phyloP scores from a whole-genome alignment of 2,113 vertebrate genomes.

The Lepus americanus region DNA sequence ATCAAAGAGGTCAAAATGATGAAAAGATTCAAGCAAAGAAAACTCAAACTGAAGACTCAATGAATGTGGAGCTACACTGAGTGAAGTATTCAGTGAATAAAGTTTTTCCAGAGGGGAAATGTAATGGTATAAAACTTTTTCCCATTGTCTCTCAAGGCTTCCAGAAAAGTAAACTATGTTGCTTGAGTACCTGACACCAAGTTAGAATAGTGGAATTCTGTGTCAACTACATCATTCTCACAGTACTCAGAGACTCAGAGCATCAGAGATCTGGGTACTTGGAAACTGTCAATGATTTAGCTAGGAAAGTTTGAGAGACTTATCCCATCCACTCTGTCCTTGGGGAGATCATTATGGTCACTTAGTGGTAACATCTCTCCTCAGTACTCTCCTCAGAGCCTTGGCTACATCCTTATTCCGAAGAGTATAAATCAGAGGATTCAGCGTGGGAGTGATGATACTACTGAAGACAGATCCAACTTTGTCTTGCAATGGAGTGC shows the following conservation, averaged over 20 bases:
- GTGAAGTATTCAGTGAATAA: too few relatives aligned
- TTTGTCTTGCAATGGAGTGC: conserved; percentile 59
- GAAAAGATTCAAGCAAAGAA: not conserved
- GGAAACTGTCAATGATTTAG: too few relatives aligned
- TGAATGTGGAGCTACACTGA: too few relatives aligned
- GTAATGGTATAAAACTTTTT: not conserved
- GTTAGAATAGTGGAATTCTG: not conserved
- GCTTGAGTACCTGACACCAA: not conserved
- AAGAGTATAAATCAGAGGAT: conserved; percentile 72
- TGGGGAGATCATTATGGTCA: not conserved
- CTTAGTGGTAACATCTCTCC: not conserved
- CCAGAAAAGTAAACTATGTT: too few relatives aligned
- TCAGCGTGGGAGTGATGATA: conserved; percentile 59
- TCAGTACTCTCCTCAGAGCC: conserved; percentile 47
- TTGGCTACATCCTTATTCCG: conserved; percentile 65
- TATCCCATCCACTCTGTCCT: not conserved
- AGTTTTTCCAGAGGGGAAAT: too few relatives aligned
- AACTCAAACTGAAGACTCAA: not conserved
- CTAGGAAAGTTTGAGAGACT: not conserved
- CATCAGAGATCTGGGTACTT: too few relatives aligned
- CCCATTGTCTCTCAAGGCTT: not conserved
- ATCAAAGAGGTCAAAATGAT: not conserved
- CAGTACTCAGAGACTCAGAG: not conserved
- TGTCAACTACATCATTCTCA: not conserved
- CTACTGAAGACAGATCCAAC: conserved; percentile 64